Conservation (phyloP, 35 echinoderm and acorn worm species). For the Apostichopus californicus region DNA sequence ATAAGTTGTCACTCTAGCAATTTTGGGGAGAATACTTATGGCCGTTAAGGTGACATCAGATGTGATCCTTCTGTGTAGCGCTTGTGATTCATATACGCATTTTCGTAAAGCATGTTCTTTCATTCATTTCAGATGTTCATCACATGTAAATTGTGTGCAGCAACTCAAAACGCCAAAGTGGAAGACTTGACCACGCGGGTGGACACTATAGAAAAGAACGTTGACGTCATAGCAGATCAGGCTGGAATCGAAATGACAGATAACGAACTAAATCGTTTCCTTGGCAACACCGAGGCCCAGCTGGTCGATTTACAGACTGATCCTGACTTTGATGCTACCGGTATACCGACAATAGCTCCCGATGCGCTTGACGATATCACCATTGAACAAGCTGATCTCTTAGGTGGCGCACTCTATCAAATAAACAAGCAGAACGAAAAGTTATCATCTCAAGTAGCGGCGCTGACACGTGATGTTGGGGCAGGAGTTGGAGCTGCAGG, state of each 20-base stretch:
- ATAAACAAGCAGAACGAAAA: slow-evolving; percentile 31
- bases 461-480: slow-evolving; percentile 7
- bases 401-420: neutral
- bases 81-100: too few relatives aligned
- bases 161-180: neutral
- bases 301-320: slow-evolving; percentile 30
- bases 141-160: neutral
- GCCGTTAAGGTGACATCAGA: too few relatives aligned
- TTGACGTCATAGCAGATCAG: slow-evolving; percentile 40
- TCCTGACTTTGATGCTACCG: slow-evolving; percentile 7
- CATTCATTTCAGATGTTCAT: neutral
- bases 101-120: too few relatives aligned
- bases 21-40: too few relatives aligned
- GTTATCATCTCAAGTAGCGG: slow-evolving; percentile 37
- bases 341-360: slow-evolving; percentile 23
- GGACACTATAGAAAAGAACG: neutral
- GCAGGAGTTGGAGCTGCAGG: too few relatives aligned
- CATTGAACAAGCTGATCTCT: neutral
- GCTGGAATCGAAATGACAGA: slow-evolving; percentile 23
- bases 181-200: slow-evolving; percentile 1
- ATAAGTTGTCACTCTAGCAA: too few relatives aligned
- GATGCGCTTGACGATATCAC: slow-evolving; percentile 5
- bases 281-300: slow-evolving; percentile 40
- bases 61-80: too few relatives aligned
- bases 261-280: slow-evolving; percentile 42